Evolutionary conservation across 37 sponge, comb jelly and placozoan species (phyloP).

Genomic region (Crambe crambe): DNA sequence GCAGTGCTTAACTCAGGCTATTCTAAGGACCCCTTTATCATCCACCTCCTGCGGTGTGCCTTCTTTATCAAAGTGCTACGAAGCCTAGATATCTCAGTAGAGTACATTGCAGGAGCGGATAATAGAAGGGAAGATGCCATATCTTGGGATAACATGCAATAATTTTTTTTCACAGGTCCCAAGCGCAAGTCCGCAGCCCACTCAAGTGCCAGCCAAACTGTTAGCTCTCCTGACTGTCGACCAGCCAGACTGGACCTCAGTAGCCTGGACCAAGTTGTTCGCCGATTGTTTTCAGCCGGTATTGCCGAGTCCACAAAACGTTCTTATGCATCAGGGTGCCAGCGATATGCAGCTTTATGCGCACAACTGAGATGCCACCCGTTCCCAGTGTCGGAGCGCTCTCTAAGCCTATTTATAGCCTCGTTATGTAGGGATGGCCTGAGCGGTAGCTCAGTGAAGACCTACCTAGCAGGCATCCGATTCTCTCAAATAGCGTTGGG

Average conservation of each 20-base stretch:
- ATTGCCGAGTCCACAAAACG: not conserved
- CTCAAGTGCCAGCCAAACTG: not conserved
- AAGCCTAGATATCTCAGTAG: not conserved
- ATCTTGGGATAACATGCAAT: not conserved
- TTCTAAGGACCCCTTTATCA: not conserved
- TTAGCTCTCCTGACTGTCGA: not conserved
- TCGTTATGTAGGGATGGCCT: not conserved
- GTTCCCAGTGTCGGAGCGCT: not conserved
- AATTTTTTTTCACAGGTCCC: not conserved
- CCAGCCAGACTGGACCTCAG: slow-evolving; percentile 6
- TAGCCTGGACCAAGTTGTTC: not conserved
- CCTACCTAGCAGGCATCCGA: not conserved
- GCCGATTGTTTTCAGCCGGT: not conserved
- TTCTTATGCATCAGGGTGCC: too few relatives aligned
- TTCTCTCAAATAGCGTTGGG: not conserved
- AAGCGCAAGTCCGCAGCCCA: not conserved
- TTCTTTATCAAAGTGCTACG: not conserved
- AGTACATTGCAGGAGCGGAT: not conserved
- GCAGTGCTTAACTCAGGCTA: too few relatives aligned
- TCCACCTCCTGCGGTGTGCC: slow-evolving; percentile 17
- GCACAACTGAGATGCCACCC: not conserved
- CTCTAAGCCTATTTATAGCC: not conserved
- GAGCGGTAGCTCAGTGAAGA: not conserved
- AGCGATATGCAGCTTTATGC: too few relatives aligned
- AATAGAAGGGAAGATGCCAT: slow-evolving; percentile 1